Percentiles rank a stretch among this genome's conserved stretches.
These are phyloP conservation scores for Drosophila nasuta DNA, from an alignment of 1,140 invertebrate genomes.

Conservation along the genomic window DNA sequence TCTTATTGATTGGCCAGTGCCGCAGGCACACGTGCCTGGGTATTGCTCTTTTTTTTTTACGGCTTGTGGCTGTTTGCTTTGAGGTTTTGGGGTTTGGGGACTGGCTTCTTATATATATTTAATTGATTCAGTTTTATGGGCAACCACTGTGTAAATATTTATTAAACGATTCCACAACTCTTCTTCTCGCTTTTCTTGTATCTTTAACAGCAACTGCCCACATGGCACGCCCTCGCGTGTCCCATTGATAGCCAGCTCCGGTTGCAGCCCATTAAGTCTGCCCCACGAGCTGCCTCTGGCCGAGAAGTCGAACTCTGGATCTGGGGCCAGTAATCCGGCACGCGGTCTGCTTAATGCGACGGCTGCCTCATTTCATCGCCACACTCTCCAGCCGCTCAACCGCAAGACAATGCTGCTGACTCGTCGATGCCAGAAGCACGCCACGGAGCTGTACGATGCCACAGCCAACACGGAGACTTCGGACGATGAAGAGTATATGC, in stretches of 20 bases:
- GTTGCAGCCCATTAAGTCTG: conserved; percentile 51
- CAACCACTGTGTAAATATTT: conserved; percentile 62
- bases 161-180: conserved; percentile 48
- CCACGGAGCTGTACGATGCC: conserved; percentile 64
- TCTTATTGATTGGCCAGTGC: conserved; percentile 65
- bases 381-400: conserved; percentile 69
- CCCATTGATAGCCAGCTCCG: conserved; percentile 87
- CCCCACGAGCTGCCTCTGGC: conserved; percentile 57
- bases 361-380: conserved; percentile 70
- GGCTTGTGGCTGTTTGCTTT: conserved; percentile 26
- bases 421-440: conserved; percentile 67
- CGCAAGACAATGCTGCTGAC: conserved; percentile 74
- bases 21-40: conserved; percentile 32
- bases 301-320: conserved; percentile 38
- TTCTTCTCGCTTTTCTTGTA: background rate
- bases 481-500: conserved; percentile 76
- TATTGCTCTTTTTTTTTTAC: conserved; percentile 46
- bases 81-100: conserved; percentile 36
- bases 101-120: conserved; percentile 52
- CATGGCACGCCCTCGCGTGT: conserved; percentile 90
- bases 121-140: conserved; percentile 74
- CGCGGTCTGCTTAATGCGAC: conserved; percentile 63
- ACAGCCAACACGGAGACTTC: conserved; percentile 74
- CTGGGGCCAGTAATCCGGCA: conserved; percentile 22
- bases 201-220: conserved; percentile 85